Base-by-base conservation (phyloP, 2,888 invertebrate species). In the Nemotelus nigrinus region DNA sequence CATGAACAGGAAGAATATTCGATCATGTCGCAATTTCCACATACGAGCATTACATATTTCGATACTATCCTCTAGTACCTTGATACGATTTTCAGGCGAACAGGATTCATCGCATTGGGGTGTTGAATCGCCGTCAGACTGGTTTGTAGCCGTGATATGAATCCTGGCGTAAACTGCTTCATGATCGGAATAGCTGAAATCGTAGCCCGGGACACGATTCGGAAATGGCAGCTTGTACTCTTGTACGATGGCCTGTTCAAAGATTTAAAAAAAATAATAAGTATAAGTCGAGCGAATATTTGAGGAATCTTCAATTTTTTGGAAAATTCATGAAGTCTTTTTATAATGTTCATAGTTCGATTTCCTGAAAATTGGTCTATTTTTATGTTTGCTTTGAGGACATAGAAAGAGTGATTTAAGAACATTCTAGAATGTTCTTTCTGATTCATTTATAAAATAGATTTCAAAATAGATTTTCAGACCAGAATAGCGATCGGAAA, bases 171-270 rank as follows among this genome's bases (percentile, higher is more conserved):
- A 87, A 5, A 97, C 92, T 10, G 95, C 96, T 87, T 97, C 96
- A 85, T 97, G 97, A 86, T 97, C 97, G 0, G 97, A 96, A 86
- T 92, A 96, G 82, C 96, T 96, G 82, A 92, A 94, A 75, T 88
- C 84, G 80, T 90, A 87, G 43, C 90, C 90, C 0, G 95, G 94
- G 55, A 96, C 92, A 82, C 92, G 89, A 75, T 91, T 89, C 80
- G 93, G 92, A 80, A 96, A 89, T 0, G 96, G 95, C 80, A 93
- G 90, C 7, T 89, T 88, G 83, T 93, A 94, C 80, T 90, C 89
- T 3, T 87, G 82, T 64, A 90, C 86, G 45, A 87, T 85, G 7
- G 89, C 83, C 83, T 89, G 63, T 53, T 10, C 53, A 6, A 10
- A 6, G 53, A 53, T 25, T 25, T 25, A 25, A 25, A 25, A n/a